phyloP scores from a whole-genome alignment of 2,797 vertebrate species.

The Vireo griseus region DNA sequence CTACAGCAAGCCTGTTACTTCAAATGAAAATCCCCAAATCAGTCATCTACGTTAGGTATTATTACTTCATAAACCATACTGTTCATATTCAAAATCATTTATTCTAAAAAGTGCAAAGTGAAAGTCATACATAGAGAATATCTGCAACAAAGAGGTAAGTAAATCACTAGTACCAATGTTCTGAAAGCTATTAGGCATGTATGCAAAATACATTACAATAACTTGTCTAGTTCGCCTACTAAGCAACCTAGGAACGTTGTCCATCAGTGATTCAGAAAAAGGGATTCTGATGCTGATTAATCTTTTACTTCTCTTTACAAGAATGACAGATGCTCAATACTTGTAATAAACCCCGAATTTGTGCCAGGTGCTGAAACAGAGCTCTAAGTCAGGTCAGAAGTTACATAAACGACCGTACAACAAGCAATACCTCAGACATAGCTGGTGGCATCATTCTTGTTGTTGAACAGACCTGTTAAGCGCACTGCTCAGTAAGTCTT shows the following conservation, averaged over 20 bases:
- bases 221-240: not conserved
- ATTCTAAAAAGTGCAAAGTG: not conserved
- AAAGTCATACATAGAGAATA: not conserved
- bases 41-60: fast-evolving
- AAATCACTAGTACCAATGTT: not conserved
- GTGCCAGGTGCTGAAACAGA: not conserved
- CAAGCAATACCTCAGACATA: not conserved
- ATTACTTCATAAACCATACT: not conserved
- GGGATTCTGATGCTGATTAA: not conserved
- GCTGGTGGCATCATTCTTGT: not conserved
- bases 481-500: not conserved
- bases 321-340: not conserved
- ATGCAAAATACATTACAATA: not conserved
- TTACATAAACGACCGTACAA: not conserved
- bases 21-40: not conserved
- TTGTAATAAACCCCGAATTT: not conserved
- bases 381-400: not conserved
- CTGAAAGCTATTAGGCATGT: not conserved
- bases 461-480: not conserved
- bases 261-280: not conserved
- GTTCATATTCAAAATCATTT: not conserved
- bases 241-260: not conserved
- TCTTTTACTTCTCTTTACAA: not conserved
- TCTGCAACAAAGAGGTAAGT: not conserved
- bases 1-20: not conserved